Conservation (phyloP, 2,797 vertebrate genomes). For the Tragelaphus oryx region DNA sequence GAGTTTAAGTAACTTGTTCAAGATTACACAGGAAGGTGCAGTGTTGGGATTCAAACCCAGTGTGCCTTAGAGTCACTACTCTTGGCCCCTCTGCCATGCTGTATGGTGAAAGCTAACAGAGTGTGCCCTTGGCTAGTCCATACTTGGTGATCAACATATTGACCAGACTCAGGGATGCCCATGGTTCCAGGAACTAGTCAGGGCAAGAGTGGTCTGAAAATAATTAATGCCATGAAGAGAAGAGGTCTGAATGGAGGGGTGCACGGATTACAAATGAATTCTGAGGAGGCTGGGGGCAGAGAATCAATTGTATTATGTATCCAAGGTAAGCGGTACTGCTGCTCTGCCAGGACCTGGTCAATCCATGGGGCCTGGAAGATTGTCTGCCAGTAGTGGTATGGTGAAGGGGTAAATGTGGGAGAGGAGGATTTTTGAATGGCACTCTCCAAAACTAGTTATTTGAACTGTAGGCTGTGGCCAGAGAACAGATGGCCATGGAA, state of each 20-base stretch:
- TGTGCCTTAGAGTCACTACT: neutral
- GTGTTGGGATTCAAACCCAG: neutral
- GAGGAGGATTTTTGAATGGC: neutral
- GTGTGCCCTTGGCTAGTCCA: neutral
- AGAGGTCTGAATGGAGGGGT: neutral
- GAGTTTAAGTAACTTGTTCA: conserved; percentile 7
- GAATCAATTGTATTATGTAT: neutral
- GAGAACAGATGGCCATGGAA: neutral
- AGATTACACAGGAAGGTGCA: neutral
- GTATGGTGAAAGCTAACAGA: neutral
- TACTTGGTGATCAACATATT: neutral
- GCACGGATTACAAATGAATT: neutral
- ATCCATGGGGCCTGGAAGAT: neutral
- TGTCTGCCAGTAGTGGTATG: neutral
- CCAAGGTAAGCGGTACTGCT: neutral
- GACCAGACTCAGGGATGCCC: neutral
- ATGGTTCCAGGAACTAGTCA: neutral
- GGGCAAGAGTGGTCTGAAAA: neutral
- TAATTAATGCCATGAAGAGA: neutral
- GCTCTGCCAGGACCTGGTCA: neutral
- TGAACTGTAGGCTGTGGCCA: neutral
- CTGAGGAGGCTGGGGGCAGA: neutral
- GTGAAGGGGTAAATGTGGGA: neutral
- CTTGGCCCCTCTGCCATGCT: neutral
- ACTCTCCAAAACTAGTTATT: neutral